Base-by-base conservation (phyloP, 1,140 invertebrate genomes). In the Colletes gigas region DNA sequence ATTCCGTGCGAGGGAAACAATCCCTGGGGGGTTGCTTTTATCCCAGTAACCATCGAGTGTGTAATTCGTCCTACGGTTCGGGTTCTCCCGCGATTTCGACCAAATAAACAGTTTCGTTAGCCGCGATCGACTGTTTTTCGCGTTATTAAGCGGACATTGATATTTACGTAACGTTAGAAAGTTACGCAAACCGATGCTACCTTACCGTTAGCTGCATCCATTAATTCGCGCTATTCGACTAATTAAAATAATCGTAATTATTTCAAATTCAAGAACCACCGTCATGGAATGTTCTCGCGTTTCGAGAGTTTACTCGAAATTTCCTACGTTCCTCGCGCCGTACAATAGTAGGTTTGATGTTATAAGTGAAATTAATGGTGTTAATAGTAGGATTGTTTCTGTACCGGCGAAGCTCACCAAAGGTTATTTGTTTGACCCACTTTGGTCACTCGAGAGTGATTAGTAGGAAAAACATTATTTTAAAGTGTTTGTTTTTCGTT, bases 381-480 rank as follows among this genome's bases (percentile, higher is more conserved):
- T 15, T 54, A 9, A 10, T 12, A n/a, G 39, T 71, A 1, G 55
- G 15, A 60, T n/a, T 50, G 71, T 59, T 54, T 15, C 60, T 65
- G 21, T 62, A 39, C 52, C 17, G 44, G 65, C 39, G 17, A 55
- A 75, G 60, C 30, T 41, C 15, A 65, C 72, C 39, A 19, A 54
- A 75, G 30, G 17, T 72, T 75, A 65, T 75, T 75, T 75, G 30
- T 30, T 75, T n/a, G 47, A 75, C 60, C 72, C 65, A 75, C 7
- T 65, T 75, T 65, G 1, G 12, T 4, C 6, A 8, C 15, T 39
- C 59, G 3, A n/a, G 44, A 63, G 30, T 12, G 44, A 50, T 50
- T 52, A 52, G 12, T 39, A 74, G 12, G 5, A 10, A 71, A 71
- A 62, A 30, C 5, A n/a, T 10, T 14, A 50, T 62, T 50, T 30